A percentile compares a stretch with the other conserved stretches of the same genome.
These are phyloP conservation scores for Ailurus styani DNA, from an alignment of 2,113 vertebrate species.

Conservation along the genomic window DNA sequence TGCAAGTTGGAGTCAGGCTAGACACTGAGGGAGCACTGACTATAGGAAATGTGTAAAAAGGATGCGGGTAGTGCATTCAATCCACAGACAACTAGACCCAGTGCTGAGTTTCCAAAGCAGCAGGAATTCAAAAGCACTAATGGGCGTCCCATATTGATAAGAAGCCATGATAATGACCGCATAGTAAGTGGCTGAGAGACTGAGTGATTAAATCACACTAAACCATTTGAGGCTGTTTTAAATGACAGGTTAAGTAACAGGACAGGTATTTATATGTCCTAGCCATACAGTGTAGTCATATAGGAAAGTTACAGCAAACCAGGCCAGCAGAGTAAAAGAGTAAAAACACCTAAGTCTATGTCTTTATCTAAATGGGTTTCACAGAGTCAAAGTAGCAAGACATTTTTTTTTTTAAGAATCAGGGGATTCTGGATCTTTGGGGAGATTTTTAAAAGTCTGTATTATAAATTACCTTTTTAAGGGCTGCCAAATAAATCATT, in stretches of 20 bases:
- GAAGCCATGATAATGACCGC: background rate
- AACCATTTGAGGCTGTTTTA: background rate
- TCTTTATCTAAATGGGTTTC: conserved; percentile 64
- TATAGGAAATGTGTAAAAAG: background rate
- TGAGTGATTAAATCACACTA: background rate
- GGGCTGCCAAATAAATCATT: background rate
- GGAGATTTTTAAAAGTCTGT: background rate
- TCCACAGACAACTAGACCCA: background rate
- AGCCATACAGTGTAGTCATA: background rate
- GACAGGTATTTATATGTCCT: conserved; percentile 52
- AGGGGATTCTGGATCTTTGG: background rate
- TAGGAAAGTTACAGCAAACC: conserved; percentile 10
- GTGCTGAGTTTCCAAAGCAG: background rate
- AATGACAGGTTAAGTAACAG: conserved; percentile 28
- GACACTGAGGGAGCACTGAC: background rate
- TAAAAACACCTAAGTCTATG: conserved; percentile 60
- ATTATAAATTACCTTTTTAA: background rate
- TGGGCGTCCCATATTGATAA: background rate
- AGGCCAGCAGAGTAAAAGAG: background rate
- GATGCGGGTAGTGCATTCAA: background rate
- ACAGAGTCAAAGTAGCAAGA: conserved; percentile 60
- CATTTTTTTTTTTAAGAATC: conserved; percentile 39
- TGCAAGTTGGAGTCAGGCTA: background rate
- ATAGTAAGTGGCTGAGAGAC: background rate
- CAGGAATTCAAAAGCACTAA: background rate